These are phyloP conservation scores for Selenia dentaria DNA, from an alignment of 2,888 invertebrate genomes.

Conservation along the genomic window DNA sequence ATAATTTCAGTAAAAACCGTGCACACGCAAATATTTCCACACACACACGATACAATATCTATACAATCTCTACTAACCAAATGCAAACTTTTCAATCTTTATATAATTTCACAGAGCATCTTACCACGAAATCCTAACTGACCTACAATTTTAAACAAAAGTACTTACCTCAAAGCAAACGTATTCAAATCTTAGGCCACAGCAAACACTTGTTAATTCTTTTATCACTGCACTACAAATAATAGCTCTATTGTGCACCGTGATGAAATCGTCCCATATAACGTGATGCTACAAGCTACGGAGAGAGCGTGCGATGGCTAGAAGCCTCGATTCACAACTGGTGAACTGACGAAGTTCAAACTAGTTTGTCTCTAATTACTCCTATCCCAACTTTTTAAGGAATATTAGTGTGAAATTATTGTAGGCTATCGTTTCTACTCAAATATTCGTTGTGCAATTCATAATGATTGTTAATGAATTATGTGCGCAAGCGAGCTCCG, in stretches of 20 bases:
- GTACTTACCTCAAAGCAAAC: constrained; percentile 7
- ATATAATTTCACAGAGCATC: background rate
- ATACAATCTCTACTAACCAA: background rate
- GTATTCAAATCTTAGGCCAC: background rate
- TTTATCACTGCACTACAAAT: constrained; percentile 17
- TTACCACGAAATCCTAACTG: constrained; percentile 3
- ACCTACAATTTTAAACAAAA: background rate
- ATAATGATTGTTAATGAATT: background rate
- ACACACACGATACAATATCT: too few relatives aligned
- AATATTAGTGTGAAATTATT: constrained; percentile 7
- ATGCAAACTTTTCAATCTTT: constrained; percentile 1
- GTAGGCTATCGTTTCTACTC: constrained; percentile 4
- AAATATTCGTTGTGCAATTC: constrained; percentile 9
- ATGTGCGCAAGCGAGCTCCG: background rate
- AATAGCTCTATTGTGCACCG: constrained; percentile 7
- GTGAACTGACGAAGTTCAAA: constrained; percentile 1
- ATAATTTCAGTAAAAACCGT: too few relatives aligned
- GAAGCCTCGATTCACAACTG: constrained; percentile 18
- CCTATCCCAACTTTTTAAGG: constrained; percentile 9
- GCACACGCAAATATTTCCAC: too few relatives aligned
- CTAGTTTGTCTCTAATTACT: constrained; percentile 14
- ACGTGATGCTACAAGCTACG: background rate
- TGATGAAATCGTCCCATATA: constrained; percentile 1
- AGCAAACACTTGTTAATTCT: background rate
- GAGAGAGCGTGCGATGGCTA: constrained; percentile 16